Evolutionary conservation across 2,888 invertebrate genomes (phyloP).

Genomic region (Clivina fossor): DNA sequence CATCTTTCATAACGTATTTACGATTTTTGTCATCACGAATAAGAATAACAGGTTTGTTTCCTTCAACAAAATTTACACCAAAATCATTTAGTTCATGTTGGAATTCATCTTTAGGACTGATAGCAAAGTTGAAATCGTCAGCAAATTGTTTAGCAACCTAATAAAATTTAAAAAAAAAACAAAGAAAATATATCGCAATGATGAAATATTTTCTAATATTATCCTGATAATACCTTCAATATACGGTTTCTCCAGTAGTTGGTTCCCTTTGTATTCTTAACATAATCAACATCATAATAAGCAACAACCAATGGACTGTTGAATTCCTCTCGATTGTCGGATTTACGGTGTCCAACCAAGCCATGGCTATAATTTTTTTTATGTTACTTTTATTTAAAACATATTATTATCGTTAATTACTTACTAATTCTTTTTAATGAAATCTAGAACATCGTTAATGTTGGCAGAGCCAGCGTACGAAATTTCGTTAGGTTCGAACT

Average conservation of each 20-base stretch:
- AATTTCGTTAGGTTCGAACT: slow-evolving; percentile 83
- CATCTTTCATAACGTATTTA: slow-evolving; percentile 86
- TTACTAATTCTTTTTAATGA: slow-evolving; percentile 86
- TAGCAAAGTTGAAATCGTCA: slow-evolving; percentile 76
- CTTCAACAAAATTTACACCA: slow-evolving; percentile 83
- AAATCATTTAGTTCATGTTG: slow-evolving; percentile 92
- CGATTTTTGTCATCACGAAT: slow-evolving; percentile 80
- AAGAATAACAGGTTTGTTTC: slow-evolving; percentile 87
- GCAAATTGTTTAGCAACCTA: slow-evolving; percentile 72
- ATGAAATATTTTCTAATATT: not conserved
- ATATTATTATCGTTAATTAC: slow-evolving; percentile 50
- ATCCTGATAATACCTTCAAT: slow-evolving; percentile 75
- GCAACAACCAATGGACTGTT: slow-evolving; percentile 86
- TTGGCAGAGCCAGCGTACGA: slow-evolving; percentile 74
- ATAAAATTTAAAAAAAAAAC: too few relatives aligned
- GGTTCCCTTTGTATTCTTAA: slow-evolving; percentile 95
- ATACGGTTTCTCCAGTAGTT: slow-evolving; percentile 99
- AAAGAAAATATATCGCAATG: not conserved
- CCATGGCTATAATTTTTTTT: slow-evolving; percentile 69
- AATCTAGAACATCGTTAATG: slow-evolving; percentile 71
- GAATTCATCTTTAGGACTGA: slow-evolving; percentile 93
- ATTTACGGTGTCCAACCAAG: slow-evolving; percentile 85
- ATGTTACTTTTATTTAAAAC: not conserved
- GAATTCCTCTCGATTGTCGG: slow-evolving; percentile 84
- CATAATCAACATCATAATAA: slow-evolving; percentile 93